Conservation (phyloP, 2,113 vertebrate genomes). For the Actinemys pallida region DNA sequence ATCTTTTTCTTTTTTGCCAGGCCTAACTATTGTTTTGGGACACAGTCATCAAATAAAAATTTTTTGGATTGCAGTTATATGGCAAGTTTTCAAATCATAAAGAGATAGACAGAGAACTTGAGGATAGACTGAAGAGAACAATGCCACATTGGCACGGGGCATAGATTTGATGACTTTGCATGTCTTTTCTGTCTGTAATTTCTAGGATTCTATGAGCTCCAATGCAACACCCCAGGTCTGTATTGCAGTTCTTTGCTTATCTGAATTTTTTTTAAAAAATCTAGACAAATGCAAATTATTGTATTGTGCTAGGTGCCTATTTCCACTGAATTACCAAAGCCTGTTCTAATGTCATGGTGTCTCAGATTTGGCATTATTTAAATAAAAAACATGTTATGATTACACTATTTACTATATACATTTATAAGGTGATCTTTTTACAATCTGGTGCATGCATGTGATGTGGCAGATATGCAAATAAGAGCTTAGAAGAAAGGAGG, state of each 20-base stretch:
- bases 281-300: neutral
- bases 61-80: neutral
- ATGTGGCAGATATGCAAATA: neutral
- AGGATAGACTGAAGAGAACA: neutral
- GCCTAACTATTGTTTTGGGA: neutral
- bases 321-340: neutral
- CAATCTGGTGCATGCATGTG: neutral
- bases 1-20: neutral
- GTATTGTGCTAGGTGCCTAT: neutral
- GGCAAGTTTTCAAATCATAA: neutral
- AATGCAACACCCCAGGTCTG: neutral
- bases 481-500: neutral
- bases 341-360: neutral
- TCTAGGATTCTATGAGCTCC: neutral
- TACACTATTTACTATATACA: neutral
- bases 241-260: neutral
- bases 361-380: neutral
- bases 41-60: neutral
- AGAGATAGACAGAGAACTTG: neutral
- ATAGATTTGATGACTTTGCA: neutral
- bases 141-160: neutral
- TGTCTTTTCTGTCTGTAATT: neutral
- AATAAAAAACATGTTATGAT: neutral
- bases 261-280: neutral
- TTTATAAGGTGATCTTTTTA: fast-evolving